A percentile compares a stretch with the other conserved stretches of the same genome.
phyloP scores from a whole-genome alignment of 2,888 invertebrate genomes.

The Drosophila vallismaia region DNA sequence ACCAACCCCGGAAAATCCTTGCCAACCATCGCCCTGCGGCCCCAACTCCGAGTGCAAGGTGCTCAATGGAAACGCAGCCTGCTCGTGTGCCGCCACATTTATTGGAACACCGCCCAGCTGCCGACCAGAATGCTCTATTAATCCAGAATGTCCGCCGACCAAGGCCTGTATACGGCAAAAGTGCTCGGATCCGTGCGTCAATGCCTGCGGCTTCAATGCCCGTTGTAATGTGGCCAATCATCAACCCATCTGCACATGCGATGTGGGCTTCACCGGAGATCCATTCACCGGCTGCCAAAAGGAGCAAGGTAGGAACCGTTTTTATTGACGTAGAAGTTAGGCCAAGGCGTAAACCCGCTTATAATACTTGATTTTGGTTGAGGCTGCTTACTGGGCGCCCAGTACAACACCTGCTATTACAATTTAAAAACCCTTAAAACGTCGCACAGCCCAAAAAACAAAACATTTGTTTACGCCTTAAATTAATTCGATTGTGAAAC shows the following conservation, averaged over 20 bases:
- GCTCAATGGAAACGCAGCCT: constrained; percentile 85
- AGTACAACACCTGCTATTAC: constrained; percentile 36
- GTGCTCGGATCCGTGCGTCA: constrained; percentile 87
- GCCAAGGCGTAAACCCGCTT: constrained; percentile 69
- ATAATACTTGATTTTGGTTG: constrained; percentile 52
- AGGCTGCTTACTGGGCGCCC: constrained; percentile 85
- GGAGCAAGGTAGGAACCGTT: constrained; percentile 82
- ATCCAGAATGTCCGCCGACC: constrained; percentile 85
- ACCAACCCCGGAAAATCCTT: constrained; percentile 85
- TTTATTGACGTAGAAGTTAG: constrained; percentile 53
- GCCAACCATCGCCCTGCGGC: constrained; percentile 87
- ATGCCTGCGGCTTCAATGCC: constrained; percentile 88
- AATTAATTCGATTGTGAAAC: constrained; percentile 58
- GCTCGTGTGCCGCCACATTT: constrained; percentile 86
- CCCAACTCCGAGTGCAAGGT: constrained; percentile 87
- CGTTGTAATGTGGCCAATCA: constrained; percentile 86
- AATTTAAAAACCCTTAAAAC: constrained; percentile 21
- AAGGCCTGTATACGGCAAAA: constrained; percentile 85
- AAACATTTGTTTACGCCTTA: constrained; percentile 58
- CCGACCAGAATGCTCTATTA: constrained; percentile 87
- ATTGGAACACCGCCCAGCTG: constrained; percentile 87
- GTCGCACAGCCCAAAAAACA: constrained; percentile 30
- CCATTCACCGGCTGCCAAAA: constrained; percentile 87
- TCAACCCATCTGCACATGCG: constrained; percentile 85
- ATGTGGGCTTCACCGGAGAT: constrained; percentile 86